Percentiles rank a stretch among this genome's conserved stretches.
These are phyloP conservation scores for Hyaena hyaena DNA, from an alignment of 2,113 vertebrate genomes.

Conservation along the genomic window DNA sequence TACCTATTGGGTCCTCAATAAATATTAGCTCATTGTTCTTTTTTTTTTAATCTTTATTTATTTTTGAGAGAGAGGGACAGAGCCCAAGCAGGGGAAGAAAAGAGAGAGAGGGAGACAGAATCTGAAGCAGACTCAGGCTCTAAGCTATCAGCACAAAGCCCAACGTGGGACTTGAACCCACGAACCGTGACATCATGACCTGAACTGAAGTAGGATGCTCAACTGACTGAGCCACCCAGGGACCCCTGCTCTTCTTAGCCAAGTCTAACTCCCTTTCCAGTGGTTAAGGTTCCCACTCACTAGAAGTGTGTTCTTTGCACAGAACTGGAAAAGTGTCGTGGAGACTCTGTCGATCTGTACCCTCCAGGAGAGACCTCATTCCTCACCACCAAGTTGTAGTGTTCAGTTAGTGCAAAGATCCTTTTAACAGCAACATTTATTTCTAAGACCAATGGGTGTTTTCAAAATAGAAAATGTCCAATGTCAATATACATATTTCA, in stretches of 20 bases:
- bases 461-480: constrained; percentile 30
- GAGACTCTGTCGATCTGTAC: neutral
- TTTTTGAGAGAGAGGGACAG: no score
- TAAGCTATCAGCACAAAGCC: no score
- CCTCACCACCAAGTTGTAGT: neutral
- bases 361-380: neutral
- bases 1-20: neutral
- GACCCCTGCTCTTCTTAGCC: neutral
- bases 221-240: no score
- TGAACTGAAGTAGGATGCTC: no score
- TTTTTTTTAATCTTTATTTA: no score
- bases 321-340: neutral
- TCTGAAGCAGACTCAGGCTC: no score
- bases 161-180: no score
- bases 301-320: neutral
- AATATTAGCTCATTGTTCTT: neutral
- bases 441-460: neutral
- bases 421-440: neutral
- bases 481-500: neutral
- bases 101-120: no score
- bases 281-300: neutral
- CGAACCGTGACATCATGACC: no score
- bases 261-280: neutral
- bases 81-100: no score
- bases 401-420: neutral